phyloP scores from a whole-genome alignment of 2,888 invertebrate species.

The Tipula helvola region DNA sequence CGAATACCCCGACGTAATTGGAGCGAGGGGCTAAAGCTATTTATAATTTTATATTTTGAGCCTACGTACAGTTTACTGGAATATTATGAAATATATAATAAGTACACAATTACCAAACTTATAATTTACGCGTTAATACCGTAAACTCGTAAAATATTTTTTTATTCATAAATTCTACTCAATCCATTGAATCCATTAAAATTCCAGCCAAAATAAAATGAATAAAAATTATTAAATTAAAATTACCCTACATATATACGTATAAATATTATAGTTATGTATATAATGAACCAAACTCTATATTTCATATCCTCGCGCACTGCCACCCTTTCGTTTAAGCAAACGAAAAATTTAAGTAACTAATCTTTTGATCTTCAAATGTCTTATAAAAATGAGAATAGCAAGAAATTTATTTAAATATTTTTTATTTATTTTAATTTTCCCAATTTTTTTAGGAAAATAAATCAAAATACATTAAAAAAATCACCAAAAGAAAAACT shows the following conservation, averaged over 20 bases:
- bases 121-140: neutral
- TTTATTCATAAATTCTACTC: neutral
- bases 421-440: neutral
- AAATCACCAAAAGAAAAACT: neutral
- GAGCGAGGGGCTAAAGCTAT: neutral
- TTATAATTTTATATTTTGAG: neutral
- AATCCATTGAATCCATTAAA: neutral
- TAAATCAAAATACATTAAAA: neutral
- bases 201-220: neutral
- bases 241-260: neutral
- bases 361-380: conserved; percentile 4
- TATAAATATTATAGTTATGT: neutral
- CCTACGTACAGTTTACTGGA: too few species aligned
- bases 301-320: neutral
- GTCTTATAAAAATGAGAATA: neutral
- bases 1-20: neutral
- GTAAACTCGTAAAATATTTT: neutral
- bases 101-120: neutral
- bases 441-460: neutral
- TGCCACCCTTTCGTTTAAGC: neutral
- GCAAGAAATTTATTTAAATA: neutral
- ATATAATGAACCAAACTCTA: neutral
- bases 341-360: neutral
- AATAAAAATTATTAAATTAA: neutral
- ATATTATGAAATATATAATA: neutral